A percentile compares a stretch with the other conserved stretches of the same genome.
Conservation (phyloP, 30 jellyfish, hydroid and myxozoan species). For the Turritopsis dohrnii region DNA sequence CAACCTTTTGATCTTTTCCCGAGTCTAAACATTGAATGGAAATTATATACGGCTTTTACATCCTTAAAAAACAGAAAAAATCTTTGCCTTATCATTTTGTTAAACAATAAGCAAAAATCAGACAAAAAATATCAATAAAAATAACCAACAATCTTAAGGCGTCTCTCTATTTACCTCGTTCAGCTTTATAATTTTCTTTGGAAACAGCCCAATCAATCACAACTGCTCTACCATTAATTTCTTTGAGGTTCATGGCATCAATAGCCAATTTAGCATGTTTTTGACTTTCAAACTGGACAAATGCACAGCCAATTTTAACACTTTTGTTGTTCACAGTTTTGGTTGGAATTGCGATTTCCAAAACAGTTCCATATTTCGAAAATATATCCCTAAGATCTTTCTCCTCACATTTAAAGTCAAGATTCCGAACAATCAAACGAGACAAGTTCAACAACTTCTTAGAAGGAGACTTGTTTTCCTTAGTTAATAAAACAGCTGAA, state of each 20-base stretch:
- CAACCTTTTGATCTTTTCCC: too few relatives aligned
- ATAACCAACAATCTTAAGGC: too few relatives aligned
- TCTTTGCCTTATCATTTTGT: too few relatives aligned
- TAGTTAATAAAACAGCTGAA: conserved; percentile 49
- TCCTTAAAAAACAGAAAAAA: too few relatives aligned
- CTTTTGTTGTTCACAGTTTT: conserved; percentile 30
- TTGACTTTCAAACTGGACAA: conserved; percentile 57
- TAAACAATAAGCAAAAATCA: too few relatives aligned
- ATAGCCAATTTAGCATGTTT: conserved; percentile 66
- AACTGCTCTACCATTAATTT: conserved; percentile 71
- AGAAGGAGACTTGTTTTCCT: conserved; percentile 52
- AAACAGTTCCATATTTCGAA: conserved; percentile 47
- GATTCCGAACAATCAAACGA: conserved; percentile 70
- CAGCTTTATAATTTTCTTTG: conserved; percentile 50
- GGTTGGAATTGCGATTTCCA: conserved; percentile 54
- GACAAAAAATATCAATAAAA: background rate
- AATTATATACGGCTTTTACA: too few relatives aligned
- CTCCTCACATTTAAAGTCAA: conserved; percentile 61
- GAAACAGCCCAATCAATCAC: conserved; percentile 94
- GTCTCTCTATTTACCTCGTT: background rate
- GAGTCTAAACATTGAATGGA: too few relatives aligned
- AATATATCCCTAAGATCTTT: conserved; percentile 41
- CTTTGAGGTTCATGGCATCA: conserved; percentile 53
- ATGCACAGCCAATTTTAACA: conserved; percentile 73
- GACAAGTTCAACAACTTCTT: conserved; percentile 40